Evolutionary conservation across 2,797 vertebrate species (phyloP), one percentile per base, ranked within the genome.

Genomic region (Oophaga sylvatica): DNA sequence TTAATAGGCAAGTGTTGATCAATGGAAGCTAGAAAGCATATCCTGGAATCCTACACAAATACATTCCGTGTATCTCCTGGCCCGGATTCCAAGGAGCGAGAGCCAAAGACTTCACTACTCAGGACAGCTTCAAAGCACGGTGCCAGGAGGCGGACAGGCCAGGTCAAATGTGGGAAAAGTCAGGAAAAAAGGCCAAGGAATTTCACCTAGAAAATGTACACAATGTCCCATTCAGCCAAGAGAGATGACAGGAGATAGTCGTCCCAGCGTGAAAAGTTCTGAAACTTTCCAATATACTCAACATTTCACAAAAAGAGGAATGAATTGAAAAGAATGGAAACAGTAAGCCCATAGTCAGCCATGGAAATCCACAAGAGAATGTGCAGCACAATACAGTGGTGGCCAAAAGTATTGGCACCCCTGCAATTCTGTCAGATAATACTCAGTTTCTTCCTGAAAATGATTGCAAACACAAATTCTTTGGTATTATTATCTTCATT

Each of bases 151-250:
- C 90, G 91, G 90, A 90, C 90, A 84, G 89, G 81, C 89, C 88
- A 88, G 73, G 91, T 90, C 91, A 90, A 19, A 87, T 13, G 62
- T 90, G 68, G 35, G 90, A 85, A 87, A 92, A 91, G 91, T 89
- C 81, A 88, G 85, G 7, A 20, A 83, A 90, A 82, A 56, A 35
- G n/a, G 80, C 85, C 90, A 88, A 92, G 89, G 88, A 91, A 93
- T 87, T 89, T 90, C 89, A 93, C 92, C 91, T 79, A 91, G 90
- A 86, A 80, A 80, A 63, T 19, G 22, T 75, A 80, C 80, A 88
- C 87, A 88, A 85, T 81, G 82, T 88, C 22, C 77, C 56, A 88
- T 88, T 88, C 87, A 88, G 78, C 78, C 76, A 48, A 0, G 12
- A 29, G 65, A 81, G 83, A 85, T 81, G 73, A 88, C 70, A 88